These are phyloP conservation scores for Syngnathoides biaculeatus DNA, from an alignment of 2,113 vertebrate genomes.

Conservation along the genomic window DNA sequence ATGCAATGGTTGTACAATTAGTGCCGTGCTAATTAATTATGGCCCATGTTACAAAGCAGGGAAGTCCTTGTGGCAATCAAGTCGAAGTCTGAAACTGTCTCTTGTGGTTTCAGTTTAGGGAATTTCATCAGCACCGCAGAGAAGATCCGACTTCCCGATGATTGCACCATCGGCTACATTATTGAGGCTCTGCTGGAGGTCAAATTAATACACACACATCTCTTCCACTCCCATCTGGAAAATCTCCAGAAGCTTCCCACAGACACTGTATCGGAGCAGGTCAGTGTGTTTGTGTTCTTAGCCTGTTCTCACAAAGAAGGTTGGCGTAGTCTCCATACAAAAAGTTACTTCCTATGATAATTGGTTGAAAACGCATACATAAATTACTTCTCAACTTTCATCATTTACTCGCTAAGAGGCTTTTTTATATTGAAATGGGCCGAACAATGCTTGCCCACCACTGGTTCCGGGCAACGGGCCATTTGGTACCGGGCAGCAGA, in stretches of 20 bases:
- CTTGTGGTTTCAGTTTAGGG: constrained; percentile 77
- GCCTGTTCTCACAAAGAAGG: background rate
- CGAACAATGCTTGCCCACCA: no score
- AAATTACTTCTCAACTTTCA: no score
- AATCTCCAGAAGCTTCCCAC: constrained; percentile 83
- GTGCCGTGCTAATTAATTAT: background rate
- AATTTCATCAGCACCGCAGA: constrained; percentile 97
- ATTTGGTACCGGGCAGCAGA: no score
- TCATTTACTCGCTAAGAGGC: no score
- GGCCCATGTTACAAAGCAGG: background rate
- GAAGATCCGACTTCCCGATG: constrained; percentile 90
- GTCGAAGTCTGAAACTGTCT: background rate
- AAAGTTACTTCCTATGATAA: no score
- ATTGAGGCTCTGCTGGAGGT: constrained; percentile 92
- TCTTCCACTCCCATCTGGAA: constrained; percentile 96
- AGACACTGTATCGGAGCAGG: constrained; percentile 79
- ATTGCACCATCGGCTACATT: constrained; percentile 96
- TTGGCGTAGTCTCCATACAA: background rate
- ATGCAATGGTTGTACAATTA: background rate
- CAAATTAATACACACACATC: constrained; percentile 76
- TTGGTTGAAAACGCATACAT: no score
- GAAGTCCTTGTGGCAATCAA: background rate
- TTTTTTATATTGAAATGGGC: no score
- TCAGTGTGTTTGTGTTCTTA: constrained; percentile 38
- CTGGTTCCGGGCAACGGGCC: no score